These are phyloP conservation scores for Saccopteryx leptura DNA, from an alignment of 2,113 vertebrate genomes.

Conservation along the genomic window DNA sequence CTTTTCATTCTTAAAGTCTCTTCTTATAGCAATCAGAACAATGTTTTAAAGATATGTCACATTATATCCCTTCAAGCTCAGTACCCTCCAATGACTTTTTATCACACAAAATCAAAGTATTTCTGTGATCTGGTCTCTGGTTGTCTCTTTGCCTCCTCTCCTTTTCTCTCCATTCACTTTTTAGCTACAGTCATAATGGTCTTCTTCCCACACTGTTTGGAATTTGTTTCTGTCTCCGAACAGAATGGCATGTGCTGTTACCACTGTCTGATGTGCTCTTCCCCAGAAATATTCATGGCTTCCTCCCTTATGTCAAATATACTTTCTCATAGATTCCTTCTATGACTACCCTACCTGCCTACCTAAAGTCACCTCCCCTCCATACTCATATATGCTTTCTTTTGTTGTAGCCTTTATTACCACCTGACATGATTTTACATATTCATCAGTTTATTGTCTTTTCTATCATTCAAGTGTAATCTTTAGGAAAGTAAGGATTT, in stretches of 20 bases:
- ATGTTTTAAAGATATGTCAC: neutral
- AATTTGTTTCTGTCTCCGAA: neutral
- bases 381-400: neutral
- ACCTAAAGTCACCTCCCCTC: neutral
- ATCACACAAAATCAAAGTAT: neutral
- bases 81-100: neutral
- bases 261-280: neutral
- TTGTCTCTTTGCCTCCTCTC: neutral
- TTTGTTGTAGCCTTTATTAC: conserved; percentile 1
- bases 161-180: neutral
- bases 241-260: neutral
- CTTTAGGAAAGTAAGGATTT: conserved; percentile 32
- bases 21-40: neutral
- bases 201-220: neutral
- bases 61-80: neutral
- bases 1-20: neutral
- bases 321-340: neutral
- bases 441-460: neutral
- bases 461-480: neutral
- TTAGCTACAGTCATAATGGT: neutral
- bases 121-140: neutral
- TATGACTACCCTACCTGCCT: neutral
- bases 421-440: neutral
- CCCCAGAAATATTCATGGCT: neutral
- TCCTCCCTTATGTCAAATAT: neutral